Base-by-base conservation (phyloP, 2,113 vertebrate genomes). In the Cromileptes altivelis region DNA sequence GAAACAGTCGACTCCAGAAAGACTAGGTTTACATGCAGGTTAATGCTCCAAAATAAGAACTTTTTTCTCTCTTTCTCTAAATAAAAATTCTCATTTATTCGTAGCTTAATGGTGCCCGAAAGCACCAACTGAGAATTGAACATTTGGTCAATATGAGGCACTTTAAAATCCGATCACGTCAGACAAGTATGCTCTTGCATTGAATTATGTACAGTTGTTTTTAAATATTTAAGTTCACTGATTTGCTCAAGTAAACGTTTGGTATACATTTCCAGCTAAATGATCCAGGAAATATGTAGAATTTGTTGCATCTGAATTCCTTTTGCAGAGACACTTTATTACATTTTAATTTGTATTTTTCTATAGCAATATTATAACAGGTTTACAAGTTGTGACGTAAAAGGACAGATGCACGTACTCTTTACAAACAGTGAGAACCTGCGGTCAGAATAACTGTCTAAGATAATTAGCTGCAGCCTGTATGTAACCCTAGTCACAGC, bases 401-500 rank as follows among this genome's bases (percentile, higher is more conserved):
- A 25, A 72, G 47, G 25, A 21, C 10, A 27, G 60, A 57, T 64
- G 75, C 45, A 70, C 60, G 21, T 72, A 61, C 25, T 69, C 17
- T 47, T 57, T 6, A 19, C n/a, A 9, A 37, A 47, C 19, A 15
- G 14, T 18, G 37, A 72, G 18, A 70, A 58, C 50, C 15, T 55
- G 45, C n/a, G 50, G 78, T 74, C 65, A 67, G 3, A 47, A 33
- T 64, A 62, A 72, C 63, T 23, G 4, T 53, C 25, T 14, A 47
- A 69, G 57, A 75, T 40, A 50, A 80, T 58, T 64, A 70, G 58
- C 74, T 84, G 78, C 62, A 76, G 49, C 65, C 47, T 85, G 69
- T 63, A 77, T 82, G 65, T 78, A 81, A 82, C 55, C 67, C 65
- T 45, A 74, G 70, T 82, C 68, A 80, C 23, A 4, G 23, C 70